A percentile compares a stretch with the other conserved stretches of the same genome.
These are phyloP conservation scores for Arvicanthis niloticus DNA, from an alignment of 2,113 vertebrate species.

Conservation along the genomic window DNA sequence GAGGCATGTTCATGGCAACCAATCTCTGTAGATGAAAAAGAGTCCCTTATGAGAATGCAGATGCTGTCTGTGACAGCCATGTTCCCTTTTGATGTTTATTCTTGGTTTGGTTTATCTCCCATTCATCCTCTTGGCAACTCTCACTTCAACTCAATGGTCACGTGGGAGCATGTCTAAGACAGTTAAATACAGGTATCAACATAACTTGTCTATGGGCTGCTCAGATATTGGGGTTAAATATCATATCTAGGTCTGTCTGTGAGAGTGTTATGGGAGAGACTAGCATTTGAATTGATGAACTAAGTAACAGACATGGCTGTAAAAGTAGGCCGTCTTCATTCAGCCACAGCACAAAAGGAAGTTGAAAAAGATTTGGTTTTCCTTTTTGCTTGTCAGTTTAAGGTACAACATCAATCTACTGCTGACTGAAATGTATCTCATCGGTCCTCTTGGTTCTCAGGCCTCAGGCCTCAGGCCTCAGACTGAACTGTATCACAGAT, in stretches of 20 bases:
- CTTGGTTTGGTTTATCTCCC: background rate
- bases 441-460: background rate
- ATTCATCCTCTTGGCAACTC: background rate
- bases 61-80: background rate
- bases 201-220: background rate
- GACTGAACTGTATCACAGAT: background rate
- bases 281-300: background rate
- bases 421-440: background rate
- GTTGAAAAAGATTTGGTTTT: too few relatives aligned
- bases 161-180: background rate
- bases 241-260: background rate
- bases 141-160: background rate
- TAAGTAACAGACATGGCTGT: background rate
- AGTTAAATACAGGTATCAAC: background rate
- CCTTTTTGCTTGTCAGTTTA: background rate
- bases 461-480: background rate
- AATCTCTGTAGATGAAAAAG: slow-evolving; percentile 91
- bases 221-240: background rate
- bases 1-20: slow-evolving; percentile 99
- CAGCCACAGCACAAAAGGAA: background rate
- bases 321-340: background rate
- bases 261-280: background rate
- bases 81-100: background rate
- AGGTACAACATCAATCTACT: background rate
- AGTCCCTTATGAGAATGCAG: background rate